Conservation (phyloP, 2,888 invertebrate genomes). For the Dichetophora obliterata region DNA sequence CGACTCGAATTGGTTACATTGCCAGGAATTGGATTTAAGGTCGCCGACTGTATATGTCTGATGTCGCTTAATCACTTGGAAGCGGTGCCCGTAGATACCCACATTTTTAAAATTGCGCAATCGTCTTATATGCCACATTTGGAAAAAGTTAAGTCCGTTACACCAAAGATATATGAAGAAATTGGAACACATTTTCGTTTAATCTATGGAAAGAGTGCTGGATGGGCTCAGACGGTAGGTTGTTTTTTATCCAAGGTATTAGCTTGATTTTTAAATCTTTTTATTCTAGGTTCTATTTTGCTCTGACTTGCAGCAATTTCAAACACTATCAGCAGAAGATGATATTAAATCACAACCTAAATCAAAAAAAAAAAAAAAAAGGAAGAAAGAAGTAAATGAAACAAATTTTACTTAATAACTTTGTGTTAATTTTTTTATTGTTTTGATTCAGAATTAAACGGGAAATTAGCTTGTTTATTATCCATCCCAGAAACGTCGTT, state of each 20-base stretch:
- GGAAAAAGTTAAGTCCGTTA: constrained; percentile 79
- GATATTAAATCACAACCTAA: constrained; percentile 28
- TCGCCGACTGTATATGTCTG: constrained; percentile 97
- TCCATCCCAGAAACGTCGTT: no score
- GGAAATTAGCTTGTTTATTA: no score
- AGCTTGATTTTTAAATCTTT: neutral
- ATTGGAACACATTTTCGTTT: constrained; percentile 85
- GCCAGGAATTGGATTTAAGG: constrained; percentile 95
- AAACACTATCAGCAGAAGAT: constrained; percentile 45
- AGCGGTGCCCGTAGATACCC: constrained; percentile 95
- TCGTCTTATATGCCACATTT: constrained; percentile 85
- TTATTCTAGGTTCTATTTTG: constrained; percentile 80
- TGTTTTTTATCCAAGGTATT: neutral
- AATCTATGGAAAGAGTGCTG: constrained; percentile 88
- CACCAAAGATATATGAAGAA: constrained; percentile 86
- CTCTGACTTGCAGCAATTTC: constrained; percentile 84
- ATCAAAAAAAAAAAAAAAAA: constrained; percentile 37
- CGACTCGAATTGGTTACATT: constrained; percentile 81
- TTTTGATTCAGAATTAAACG: constrained; percentile 10
- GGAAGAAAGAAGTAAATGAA: constrained; percentile 41
- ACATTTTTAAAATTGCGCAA: constrained; percentile 92
- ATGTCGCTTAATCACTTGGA: constrained; percentile 93
- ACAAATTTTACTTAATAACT: constrained; percentile 2
- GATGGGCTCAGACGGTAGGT: constrained; percentile 95
- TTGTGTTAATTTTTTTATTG: constrained; percentile 13